Evolutionary conservation across 2,797 vertebrate species (phyloP), one percentile per base, ranked within the genome.

Genomic region (Danio jaintianensis): DNA sequence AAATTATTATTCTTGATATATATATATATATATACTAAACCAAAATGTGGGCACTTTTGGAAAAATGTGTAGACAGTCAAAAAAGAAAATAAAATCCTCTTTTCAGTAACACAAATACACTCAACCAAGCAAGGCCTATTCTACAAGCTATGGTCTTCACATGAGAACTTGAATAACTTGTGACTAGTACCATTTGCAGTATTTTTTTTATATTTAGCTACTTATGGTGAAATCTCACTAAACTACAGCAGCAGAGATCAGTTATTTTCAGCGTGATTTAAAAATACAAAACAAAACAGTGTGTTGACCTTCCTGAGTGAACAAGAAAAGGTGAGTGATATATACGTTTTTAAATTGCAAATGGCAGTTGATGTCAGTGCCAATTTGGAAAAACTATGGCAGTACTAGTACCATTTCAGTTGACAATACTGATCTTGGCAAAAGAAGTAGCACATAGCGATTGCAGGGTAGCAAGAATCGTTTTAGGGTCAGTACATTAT

Each of bases 291-390:
- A 52, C 93, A 95, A 93, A 95, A 95, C 94, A 94, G 95, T 94
- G 95, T 93, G 93, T 94, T 90, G 93, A 94, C 94, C 89, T 94
- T 95, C 95, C 94, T 93, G 95, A 95, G 95, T 91, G 87, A 91
- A 84, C 91, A 90, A 90, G 92, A 77, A 84, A 72, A 75, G 69
- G 64, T 78, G 63, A 71, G 66, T 70, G 52, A 69, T 63, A 70
- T 12, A 43, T 11, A 48, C 52, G 43, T 29, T 73, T 79, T 48
- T 2, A 56, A 71, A 73, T 59, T 8, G 78, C 52, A 73, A 80
- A 61, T 78, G 69, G 85, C 76, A 78, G 63, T 78, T 66, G 52
- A 43, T 53, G 42, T 72, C 20, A 59, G 59, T 68, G 66, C 79
- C 80, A 40, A 53, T 78, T 63, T 56, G 29, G 11, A 68, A 52